Base-by-base conservation (phyloP, 2,797 vertebrate genomes). In the Hippoglossus hippoglossus region DNA sequence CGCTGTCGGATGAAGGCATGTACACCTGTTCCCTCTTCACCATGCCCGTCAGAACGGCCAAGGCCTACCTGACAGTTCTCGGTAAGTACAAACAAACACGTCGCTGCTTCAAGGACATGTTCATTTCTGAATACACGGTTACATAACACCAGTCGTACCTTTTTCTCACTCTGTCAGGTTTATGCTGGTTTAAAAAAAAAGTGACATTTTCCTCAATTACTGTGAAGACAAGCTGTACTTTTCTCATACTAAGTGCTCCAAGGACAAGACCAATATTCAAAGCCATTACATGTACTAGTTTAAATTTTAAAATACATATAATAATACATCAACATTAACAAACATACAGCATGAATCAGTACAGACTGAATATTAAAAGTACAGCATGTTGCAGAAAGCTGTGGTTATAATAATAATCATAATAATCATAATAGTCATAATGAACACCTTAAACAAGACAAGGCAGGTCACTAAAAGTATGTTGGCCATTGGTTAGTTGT, bases 11-110 rank as follows among this genome's bases (percentile, higher is more conserved):
- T 52, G 98, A 99, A 88, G 98, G 98, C 73, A 96, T 96, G 86
- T 99, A 99, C 87, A 99, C 98, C 87, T 99, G 98, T 79, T 98
- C 98, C 21, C 95, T 99, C 78, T 99, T 99, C 94, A 99, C 98
- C 64, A 98, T 99, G 98, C 98, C 98, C 26, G 96, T 99, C 90
- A 98, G 97, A 93, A 99, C 96, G 50, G 97, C 97, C 91, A 99
- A 97, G 93, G 97, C 98, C 92, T 99, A 96, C 92, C 95, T 99
- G 82, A 99, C 96, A 0, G 97, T 99, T 60, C 93, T 99, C 0
- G 98, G 98, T 99, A 85, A 96, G 97, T 92, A 46, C 21, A 44
- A 24, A 24, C 16, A 28, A 15, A 50, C 28, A 24, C 16, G 22
- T 34, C 31, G 12, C 60, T 63, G 12, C 21, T 36, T 19, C n/a